These are phyloP conservation scores for Equus przewalskii DNA, from an alignment of 2,113 vertebrate genomes.

Conservation along the genomic window DNA sequence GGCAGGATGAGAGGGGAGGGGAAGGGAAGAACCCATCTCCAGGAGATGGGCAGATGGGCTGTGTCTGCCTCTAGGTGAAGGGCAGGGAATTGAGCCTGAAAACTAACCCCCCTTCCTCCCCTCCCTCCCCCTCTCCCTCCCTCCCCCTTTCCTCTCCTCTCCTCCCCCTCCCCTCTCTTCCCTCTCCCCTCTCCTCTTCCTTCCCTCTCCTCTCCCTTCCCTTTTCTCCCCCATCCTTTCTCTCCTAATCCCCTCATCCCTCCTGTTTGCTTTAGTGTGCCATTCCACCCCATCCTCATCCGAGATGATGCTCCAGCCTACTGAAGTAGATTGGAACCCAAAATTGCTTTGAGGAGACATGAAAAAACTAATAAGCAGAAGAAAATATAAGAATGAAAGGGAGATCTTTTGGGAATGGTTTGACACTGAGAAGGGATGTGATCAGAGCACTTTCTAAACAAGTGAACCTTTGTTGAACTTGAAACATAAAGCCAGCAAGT, in stretches of 20 bases:
- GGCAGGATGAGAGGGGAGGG: not conserved
- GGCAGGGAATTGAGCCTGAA: not conserved
- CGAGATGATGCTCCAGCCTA: not conserved
- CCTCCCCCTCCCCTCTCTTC: rapidly evolving
- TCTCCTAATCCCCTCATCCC: not conserved
- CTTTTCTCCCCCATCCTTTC: rapidly evolving
- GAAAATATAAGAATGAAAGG: not conserved
- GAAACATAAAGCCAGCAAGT: not conserved
- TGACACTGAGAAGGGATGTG: not conserved
- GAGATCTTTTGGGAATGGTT: not conserved
- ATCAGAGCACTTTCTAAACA: not conserved
- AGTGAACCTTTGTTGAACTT: not conserved
- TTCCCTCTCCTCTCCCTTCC: too few relatives aligned
- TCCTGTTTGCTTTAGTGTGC: not conserved
- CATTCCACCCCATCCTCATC: not conserved
- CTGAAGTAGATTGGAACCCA: not conserved
- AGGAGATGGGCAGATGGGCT: too few relatives aligned
- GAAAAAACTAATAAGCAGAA: not conserved
- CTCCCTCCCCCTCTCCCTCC: rapidly evolving
- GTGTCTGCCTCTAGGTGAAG: not conserved
- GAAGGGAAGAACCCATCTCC: too few relatives aligned
- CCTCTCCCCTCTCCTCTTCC: rapidly evolving
- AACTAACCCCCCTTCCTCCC: too few relatives aligned
- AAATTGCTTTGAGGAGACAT: not conserved
- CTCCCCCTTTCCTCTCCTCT: rapidly evolving